Evolutionary conservation across 2,888 invertebrate genomes (phyloP), one percentile per base, ranked within the genome.

Genomic region (Camptogramma bilineatum): DNA sequence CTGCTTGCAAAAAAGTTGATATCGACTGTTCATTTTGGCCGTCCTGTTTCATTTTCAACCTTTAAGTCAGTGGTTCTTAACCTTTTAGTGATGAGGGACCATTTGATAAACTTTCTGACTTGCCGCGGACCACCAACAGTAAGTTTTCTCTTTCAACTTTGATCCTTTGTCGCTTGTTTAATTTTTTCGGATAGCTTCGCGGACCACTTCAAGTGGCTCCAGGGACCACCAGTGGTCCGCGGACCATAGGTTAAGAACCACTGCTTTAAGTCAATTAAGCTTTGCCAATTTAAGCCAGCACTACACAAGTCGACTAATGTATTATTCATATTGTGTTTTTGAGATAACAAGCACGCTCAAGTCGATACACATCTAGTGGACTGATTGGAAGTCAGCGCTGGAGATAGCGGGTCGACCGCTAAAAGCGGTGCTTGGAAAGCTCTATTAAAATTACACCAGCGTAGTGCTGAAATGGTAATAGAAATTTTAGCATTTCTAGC

Each of bases 221-320:
- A n/a, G n/a, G n/a, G n/a, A n/a, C n/a, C n/a, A n/a, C n/a, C n/a
- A n/a, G n/a, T n/a, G n/a, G n/a, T n/a, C n/a, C n/a, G n/a, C n/a
- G n/a, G n/a, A n/a, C n/a, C n/a, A n/a, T n/a, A n/a, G n/a, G n/a
- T n/a, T n/a, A n/a, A n/a, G n/a, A n/a, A n/a, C n/a, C n/a, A n/a
- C n/a, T n/a, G n/a, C n/a, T n/a, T n/a, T n/a, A n/a, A 91, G 90
- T 90, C 91, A 92, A 93, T 93, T 93, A 93, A 92, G 87, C 87
- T 84, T 87, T 78, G 87, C 90, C 91, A 87, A 90, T 91, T 91
- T 90, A 89, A 91, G 90, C 82, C 80, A 75, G 80, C 83, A 77
- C 84, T 84, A 83, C 83, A 78, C 82, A 56, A 84, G 85, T 75
- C 81, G 81, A 83, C 89, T 90, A 82, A 92, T 93, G 93, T 89